Base-by-base conservation (phyloP, 2,888 invertebrate genomes). In the Brachyopa scutellaris region DNA sequence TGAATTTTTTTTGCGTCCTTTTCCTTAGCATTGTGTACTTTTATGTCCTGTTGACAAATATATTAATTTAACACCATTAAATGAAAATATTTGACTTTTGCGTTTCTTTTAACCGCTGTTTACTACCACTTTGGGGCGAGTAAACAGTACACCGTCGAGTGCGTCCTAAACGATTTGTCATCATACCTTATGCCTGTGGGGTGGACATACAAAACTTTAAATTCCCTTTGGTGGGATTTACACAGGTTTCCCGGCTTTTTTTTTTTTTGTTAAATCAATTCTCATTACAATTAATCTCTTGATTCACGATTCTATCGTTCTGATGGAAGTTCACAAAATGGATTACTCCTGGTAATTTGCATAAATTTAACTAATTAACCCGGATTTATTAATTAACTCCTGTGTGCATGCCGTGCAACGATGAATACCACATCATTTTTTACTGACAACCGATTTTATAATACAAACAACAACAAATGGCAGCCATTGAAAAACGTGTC, bases 11-110 rank as follows among this genome's bases (percentile, higher is more conserved):
- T 17, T 42, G 7, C n/a, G 19, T 40, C 49, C 59, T 47, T 59
- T 57, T 33, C 11, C 11, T 11, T 13, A 23, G 23, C 23, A 59
- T 76, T 67, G 57, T 76, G 42, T 59, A 9, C 38, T 61, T 70
- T 61, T 26, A 38, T 61, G 69, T 69, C 53, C 53, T 61, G 40
- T 70, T 70, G 70, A 70, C 70, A 70, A 70, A 70, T 51, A 70
- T 70, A 70, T 70, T 70, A 70, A 70, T 70, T 70, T 70, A 70
- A 61, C 61, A 61, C 61, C 70, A 42, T 47, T 62, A 61, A 59
- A 79, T 51, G 38, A 73, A 78, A 72, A 74, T 79, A 73, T 79
- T 79, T 79, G 79, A 67, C 79, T 79, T 73, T 51, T 74, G 66
- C 47, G 53, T 55, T 79, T 74, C 67, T 55, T 79, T 74, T 79